Evolutionary conservation across 2,797 vertebrate species (phyloP).

Genomic region (Micromesistius poutassou): DNA sequence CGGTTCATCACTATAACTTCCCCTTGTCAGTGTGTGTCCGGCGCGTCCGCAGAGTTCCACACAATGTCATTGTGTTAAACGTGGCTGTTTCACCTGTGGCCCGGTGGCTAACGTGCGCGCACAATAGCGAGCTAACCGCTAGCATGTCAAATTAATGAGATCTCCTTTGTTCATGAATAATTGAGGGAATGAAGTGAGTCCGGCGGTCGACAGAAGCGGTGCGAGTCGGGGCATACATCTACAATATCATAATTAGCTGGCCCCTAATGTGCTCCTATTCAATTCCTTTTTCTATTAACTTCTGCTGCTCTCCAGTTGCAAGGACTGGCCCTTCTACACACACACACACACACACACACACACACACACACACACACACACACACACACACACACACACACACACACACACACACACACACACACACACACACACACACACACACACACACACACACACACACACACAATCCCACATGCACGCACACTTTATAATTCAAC

Average conservation of each 20-base stretch:
- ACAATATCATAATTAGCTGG: not conserved
- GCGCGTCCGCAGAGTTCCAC: not conserved
- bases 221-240: slow-evolving; percentile 6
- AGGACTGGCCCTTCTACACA: too few relatives aligned
- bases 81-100: slow-evolving; percentile 44
- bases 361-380: too few relatives aligned
- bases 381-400: too few relatives aligned
- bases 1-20: not conserved
- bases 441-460: too few relatives aligned
- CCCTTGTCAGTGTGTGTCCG: not conserved
- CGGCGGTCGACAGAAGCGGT: slow-evolving; percentile 18
- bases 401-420: not conserved
- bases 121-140: slow-evolving; percentile 42
- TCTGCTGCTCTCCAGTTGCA: not conserved
- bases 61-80: slow-evolving; percentile 37
- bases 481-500: not conserved
- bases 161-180: slow-evolving; percentile 47
- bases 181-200: slow-evolving; percentile 46
- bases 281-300: not conserved
- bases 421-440: too few relatives aligned
- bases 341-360: not conserved
- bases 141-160: slow-evolving; percentile 43
- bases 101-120: slow-evolving; percentile 42
- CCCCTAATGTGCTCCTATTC: not conserved
- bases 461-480: too few relatives aligned